Conservation (phyloP, 2,113 vertebrate genomes). For the Oenanthe oenanthe region DNA sequence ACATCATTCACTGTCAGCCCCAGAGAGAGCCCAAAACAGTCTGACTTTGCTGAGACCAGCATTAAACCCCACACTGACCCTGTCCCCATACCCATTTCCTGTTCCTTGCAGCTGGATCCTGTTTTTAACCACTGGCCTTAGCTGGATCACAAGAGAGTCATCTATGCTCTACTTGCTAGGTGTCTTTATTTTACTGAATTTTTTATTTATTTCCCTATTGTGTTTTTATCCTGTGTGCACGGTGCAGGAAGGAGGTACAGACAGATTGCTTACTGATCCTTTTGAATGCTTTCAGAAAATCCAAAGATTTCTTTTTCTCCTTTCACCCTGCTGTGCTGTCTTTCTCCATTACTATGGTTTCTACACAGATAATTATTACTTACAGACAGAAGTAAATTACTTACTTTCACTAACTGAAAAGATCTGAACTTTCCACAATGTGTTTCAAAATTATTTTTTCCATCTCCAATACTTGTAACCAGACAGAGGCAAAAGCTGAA, state of each 20-base stretch:
- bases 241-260: background rate
- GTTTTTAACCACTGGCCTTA: background rate
- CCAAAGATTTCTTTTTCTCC: slow-evolving; percentile 24
- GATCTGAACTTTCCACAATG: slow-evolving; percentile 30
- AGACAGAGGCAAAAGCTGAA: slow-evolving; percentile 27
- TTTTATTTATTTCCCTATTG: background rate
- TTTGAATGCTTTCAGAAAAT: slow-evolving; percentile 25
- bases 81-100: background rate
- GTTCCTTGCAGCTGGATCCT: background rate
- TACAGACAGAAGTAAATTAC: slow-evolving; percentile 41
- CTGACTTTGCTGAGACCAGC: background rate
- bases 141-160: background rate
- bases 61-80: background rate
- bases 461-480: background rate
- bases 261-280: slow-evolving; percentile 5
- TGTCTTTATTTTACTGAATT: background rate
- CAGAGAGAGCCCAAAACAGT: background rate
- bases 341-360: slow-evolving; percentile 23
- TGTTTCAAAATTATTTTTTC: slow-evolving; percentile 36
- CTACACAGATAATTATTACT: slow-evolving; percentile 41
- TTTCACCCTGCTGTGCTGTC: slow-evolving; percentile 19
- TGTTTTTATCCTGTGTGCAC: background rate
- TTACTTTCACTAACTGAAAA: slow-evolving; percentile 38
- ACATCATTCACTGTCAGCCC: background rate
- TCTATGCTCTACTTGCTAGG: background rate